Evolutionary conservation across 53 echinoderm and acorn worm species (phyloP).

Genomic region (Patiria pectinifera): DNA sequence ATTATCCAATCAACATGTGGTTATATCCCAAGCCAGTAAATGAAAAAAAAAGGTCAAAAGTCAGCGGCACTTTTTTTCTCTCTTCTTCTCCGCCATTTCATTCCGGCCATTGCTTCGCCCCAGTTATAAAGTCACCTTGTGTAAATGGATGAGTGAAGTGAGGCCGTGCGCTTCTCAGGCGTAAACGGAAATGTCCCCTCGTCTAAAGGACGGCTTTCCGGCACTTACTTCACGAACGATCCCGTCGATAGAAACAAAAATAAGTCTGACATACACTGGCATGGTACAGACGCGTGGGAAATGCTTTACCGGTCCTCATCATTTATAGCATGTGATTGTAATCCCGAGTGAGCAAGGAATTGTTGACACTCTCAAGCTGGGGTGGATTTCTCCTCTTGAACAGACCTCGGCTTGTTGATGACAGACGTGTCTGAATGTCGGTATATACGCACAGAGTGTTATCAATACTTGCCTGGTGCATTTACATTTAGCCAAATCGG

Average conservation of each 20-base stretch:
- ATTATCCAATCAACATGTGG: neutral
- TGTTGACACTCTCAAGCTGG: no score
- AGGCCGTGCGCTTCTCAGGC: neutral
- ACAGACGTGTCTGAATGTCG: no score
- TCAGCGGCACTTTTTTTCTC: neutral
- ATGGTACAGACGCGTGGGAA: neutral
- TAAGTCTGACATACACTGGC: neutral
- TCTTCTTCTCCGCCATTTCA: neutral
- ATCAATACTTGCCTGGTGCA: no score
- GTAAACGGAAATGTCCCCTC: conserved; percentile 3
- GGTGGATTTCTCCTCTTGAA: no score
- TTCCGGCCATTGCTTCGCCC: neutral
- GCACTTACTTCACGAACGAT: neutral
- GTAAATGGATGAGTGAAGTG: neutral
- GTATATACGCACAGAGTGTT: no score
- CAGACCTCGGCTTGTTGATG: no score
- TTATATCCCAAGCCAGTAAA: neutral
- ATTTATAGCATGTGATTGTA: neutral
- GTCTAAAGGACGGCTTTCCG: conserved; percentile 6
- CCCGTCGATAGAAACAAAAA: neutral
- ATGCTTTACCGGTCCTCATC: neutral
- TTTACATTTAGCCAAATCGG: no score
- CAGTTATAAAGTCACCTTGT: neutral
- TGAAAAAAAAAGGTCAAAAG: neutral
- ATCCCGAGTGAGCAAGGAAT: no score